phyloP scores from a whole-genome alignment of 2,113 vertebrate genomes.

The Chaenogobius annularis region DNA sequence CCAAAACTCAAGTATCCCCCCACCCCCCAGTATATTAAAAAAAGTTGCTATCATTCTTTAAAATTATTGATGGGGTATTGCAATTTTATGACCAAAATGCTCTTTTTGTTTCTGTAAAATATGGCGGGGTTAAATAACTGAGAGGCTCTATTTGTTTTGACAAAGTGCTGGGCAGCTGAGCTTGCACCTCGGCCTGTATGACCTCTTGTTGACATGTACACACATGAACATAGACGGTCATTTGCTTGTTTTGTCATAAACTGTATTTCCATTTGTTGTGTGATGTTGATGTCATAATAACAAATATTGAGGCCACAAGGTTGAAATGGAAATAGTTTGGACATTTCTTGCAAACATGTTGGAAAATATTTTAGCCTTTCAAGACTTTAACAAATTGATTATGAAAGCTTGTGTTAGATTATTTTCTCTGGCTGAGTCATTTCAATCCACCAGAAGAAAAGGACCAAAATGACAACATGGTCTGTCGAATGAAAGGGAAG shows the following conservation, averaged over 20 bases:
- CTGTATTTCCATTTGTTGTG: neutral
- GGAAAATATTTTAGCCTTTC: neutral
- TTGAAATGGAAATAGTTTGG: neutral
- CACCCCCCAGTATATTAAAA: too few relatives aligned
- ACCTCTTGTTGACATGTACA: slow-evolving; percentile 49
- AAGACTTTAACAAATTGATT: neutral
- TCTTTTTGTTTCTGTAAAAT: neutral
- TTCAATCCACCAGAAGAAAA: slow-evolving; percentile 19
- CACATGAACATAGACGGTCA: slow-evolving; percentile 21
- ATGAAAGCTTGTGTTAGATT: neutral
- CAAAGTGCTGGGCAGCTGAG: slow-evolving; percentile 25
- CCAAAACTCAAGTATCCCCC: too few relatives aligned
- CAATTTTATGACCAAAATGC: too few relatives aligned
- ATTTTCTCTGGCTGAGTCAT: slow-evolving; percentile 16
- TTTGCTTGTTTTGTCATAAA: neutral
- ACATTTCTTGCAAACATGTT: neutral
- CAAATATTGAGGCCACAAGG: neutral
- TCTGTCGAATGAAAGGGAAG: slow-evolving; percentile 44
- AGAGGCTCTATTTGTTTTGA: slow-evolving; percentile 14
- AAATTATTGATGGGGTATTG: too few relatives aligned
- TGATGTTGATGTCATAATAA: slow-evolving; percentile 18
- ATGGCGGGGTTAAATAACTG: neutral
- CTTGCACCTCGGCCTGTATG: slow-evolving; percentile 27
- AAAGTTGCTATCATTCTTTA: too few relatives aligned
- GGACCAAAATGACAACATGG: slow-evolving; percentile 33